Evolutionary conservation across 1,140 invertebrate species (phyloP).

Genomic region (Lethocerus indicus): DNA sequence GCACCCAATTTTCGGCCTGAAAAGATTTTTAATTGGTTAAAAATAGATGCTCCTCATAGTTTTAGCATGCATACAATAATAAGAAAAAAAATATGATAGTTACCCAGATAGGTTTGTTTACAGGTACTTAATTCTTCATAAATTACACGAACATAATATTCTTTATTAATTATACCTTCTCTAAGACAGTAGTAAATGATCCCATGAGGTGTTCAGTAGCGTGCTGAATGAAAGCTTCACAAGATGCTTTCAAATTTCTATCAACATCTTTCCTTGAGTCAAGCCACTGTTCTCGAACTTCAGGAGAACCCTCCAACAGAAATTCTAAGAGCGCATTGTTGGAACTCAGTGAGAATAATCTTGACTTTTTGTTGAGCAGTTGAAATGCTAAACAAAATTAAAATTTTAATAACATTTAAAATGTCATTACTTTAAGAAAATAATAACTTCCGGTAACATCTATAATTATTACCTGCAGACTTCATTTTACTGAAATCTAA

Average conservation of each 20-base stretch:
- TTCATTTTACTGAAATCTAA: slow-evolving; percentile 83
- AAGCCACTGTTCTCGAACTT: slow-evolving; percentile 77
- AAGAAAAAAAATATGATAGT: background rate
- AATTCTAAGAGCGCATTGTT: slow-evolving; percentile 90
- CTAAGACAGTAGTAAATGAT: slow-evolving; percentile 50
- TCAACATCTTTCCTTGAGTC: slow-evolving; percentile 93
- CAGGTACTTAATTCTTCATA: background rate
- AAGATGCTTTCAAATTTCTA: slow-evolving; percentile 74
- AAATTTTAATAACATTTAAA: background rate
- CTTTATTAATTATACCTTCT: slow-evolving; percentile 39
- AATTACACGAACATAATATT: background rate
- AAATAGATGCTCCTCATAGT: background rate
- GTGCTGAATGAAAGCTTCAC: slow-evolving; percentile 76
- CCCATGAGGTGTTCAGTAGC: slow-evolving; percentile 57
- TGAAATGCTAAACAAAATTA: slow-evolving; percentile 44
- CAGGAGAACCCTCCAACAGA: slow-evolving; percentile 73
- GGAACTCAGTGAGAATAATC: slow-evolving; percentile 70
- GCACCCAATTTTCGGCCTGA: slow-evolving; percentile 11
- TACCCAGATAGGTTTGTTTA: background rate
- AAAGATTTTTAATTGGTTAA: background rate
- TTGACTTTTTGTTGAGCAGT: slow-evolving; percentile 66
- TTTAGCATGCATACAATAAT: background rate
- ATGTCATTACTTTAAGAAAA: background rate
- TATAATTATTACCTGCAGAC: slow-evolving; percentile 35
- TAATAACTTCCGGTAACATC: background rate